Percentiles rank a stretch among this genome's conserved stretches.
Evolutionary conservation across 2,888 invertebrate species (phyloP).

Genomic region (Venusia cambrica): DNA sequence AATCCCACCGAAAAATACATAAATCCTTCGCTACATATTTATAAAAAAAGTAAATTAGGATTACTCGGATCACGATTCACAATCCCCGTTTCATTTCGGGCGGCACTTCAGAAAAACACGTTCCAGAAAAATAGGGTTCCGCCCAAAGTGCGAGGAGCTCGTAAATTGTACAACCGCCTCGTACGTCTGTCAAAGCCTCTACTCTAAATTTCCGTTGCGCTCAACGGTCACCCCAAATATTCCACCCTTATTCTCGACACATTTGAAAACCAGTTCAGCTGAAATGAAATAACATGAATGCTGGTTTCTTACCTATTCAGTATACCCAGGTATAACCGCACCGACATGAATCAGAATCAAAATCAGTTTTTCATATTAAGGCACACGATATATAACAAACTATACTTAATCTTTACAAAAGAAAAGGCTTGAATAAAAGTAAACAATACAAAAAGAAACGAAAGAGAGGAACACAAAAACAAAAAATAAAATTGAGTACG

Average conservation of each 20-base stretch:
- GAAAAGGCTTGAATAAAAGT: too few species aligned
- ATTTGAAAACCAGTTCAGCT: conserved; percentile 11
- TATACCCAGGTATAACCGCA: too few species aligned
- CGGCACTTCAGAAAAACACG: conserved; percentile 29
- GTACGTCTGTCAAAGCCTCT: conserved; percentile 33
- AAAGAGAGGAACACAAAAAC: too few species aligned
- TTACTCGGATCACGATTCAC: conserved; percentile 15
- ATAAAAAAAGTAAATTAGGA: conserved; percentile 6
- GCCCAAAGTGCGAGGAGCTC: conserved; percentile 31
- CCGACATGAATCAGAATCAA: too few species aligned
- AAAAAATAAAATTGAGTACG: too few species aligned
- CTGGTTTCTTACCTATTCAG: too few species aligned
- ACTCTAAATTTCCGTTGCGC: conserved; percentile 30
- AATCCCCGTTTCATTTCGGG: conserved; percentile 22
- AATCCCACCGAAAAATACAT: too few species aligned
- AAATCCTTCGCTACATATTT: conserved; percentile 1
- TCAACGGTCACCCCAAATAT: conserved; percentile 22
- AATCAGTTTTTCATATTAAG: too few species aligned
- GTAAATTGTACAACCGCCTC: conserved; percentile 32
- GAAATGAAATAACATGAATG: neutral
- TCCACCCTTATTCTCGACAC: conserved; percentile 12
- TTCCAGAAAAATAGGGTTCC: conserved; percentile 28
- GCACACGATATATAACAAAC: too few species aligned
- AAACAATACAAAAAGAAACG: too few species aligned
- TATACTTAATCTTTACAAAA: too few species aligned